Conservation (phyloP, 2,888 invertebrate genomes). For the Byasa hedistus region DNA sequence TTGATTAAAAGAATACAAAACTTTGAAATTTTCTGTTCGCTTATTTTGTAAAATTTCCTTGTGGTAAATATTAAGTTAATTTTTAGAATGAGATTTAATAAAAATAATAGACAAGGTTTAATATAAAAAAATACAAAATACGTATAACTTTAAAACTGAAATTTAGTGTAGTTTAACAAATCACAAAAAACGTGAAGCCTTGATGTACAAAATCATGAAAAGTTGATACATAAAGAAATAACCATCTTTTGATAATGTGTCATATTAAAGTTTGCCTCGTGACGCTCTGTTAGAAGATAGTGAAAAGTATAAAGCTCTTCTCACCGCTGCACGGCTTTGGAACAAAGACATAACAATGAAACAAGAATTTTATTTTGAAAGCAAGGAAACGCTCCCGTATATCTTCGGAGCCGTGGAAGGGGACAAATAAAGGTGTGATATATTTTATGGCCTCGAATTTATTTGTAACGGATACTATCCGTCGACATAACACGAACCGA, state of each 20-base stretch:
- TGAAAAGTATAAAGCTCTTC: constrained; percentile 26
- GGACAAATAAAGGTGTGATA: constrained; percentile 33
- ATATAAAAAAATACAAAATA: no score
- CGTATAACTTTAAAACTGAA: no score
- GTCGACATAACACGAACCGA: constrained; percentile 20
- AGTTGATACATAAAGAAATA: no score
- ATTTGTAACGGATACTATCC: constrained; percentile 30
- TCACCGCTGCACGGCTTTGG: constrained; percentile 30
- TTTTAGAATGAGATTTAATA: neutral
- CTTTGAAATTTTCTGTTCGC: neutral
- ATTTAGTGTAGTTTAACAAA: neutral
- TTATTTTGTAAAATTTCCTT: neutral
- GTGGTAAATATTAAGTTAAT: neutral
- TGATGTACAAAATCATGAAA: no score
- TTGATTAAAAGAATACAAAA: neutral
- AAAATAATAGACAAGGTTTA: no score
- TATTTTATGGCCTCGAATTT: constrained; percentile 31
- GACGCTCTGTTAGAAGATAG: constrained; percentile 22
- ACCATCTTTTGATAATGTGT: constrained; percentile 1
- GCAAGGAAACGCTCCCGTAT: constrained; percentile 30
- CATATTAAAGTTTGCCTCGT: constrained; percentile 12
- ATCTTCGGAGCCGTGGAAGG: constrained; percentile 27
- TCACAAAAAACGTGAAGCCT: neutral
- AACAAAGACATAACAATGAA: constrained; percentile 37
- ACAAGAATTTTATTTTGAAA: constrained; percentile 35